Base-by-base conservation (phyloP, 2,888 invertebrate genomes). In the Phortica magna region DNA sequence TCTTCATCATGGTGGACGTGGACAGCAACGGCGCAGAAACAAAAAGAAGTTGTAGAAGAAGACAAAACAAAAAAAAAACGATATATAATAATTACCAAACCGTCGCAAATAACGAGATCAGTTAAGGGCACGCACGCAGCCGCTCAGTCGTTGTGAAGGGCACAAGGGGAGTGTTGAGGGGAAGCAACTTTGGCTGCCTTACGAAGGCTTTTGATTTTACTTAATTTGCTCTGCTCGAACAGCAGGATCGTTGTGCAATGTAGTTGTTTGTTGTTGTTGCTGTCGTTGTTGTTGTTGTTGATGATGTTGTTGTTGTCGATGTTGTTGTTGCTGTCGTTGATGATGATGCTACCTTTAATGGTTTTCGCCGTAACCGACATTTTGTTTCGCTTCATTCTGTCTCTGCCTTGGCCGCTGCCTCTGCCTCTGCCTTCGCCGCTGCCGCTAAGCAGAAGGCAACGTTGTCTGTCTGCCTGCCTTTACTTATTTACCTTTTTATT, bases 281-380 rank as follows among this genome's bases (percentile, higher is more conserved):
- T 78, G 67, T 19, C 4, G 19, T 19, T 59, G 65, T 75, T 48
- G 64, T 78, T 77, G 76, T 74, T 81, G 78, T 41, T 68, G 72
- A 74, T 67, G 68, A 31, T 70, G 57, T 43, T 19, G 65, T 31
- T 59, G 65, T 9, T 19, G 10, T 48, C n/a, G n/a, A n/a, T 48
- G 64, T 78, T 77, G 76, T 74, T 41, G 55, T 17, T 42, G 43
- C 72, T 72, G 39, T 41, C 76, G 72, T 3, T 61, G 61, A 75
- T 77, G 78, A 19, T 72, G 48, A 31, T 77, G 77, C 42, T 75
- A 65, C 82, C 84, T 83, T 88, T 88, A 88, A 89, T 90, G 89
- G 89, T 82, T 87, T 84, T 86, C 82, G 87, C 87, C 89, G 89
- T 89, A 90, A 89, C 90, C 89, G 90, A 89, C 90, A 90, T 90